A percentile compares a stretch with the other conserved stretches of the same genome.
Conservation (phyloP, 2,797 vertebrate genomes). For the Smutsia temminckii region DNA sequence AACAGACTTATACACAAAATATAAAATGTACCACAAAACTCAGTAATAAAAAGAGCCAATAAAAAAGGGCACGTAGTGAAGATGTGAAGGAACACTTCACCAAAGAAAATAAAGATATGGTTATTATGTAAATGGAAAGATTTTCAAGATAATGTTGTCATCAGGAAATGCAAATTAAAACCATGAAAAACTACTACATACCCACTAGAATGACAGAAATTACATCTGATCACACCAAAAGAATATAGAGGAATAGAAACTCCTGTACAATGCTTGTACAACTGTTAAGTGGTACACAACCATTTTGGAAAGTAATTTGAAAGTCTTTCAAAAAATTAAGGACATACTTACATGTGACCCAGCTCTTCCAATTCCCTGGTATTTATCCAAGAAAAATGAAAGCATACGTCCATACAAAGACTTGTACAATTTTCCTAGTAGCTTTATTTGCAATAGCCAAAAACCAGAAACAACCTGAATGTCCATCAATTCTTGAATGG, state of each 20-base stretch:
- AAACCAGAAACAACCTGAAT: neutral
- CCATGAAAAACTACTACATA: neutral
- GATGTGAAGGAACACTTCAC: neutral
- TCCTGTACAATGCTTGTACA: neutral
- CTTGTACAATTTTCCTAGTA: neutral
- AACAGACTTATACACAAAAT: neutral
- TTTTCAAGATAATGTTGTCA: neutral
- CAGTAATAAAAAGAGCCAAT: neutral
- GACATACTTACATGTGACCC: neutral
- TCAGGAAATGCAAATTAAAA: neutral
- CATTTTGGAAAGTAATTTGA: neutral
- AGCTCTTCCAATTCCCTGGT: neutral
- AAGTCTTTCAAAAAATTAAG: neutral
- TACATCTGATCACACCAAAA: neutral
- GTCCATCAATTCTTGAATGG: neutral
- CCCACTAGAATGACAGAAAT: neutral
- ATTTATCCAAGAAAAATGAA: constrained; percentile 28
- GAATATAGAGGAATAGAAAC: neutral
- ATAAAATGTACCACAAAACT: neutral
- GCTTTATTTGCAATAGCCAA: neutral
- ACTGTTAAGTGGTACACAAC: neutral
- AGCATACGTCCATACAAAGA: neutral
- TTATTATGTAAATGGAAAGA: constrained; percentile 8
- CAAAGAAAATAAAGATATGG: neutral
- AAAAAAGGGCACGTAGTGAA: neutral